Percentiles rank a stretch among this genome's conserved stretches.
These are phyloP conservation scores for Catocala nupta DNA, from an alignment of 2,888 invertebrate species.

Conservation along the genomic window DNA sequence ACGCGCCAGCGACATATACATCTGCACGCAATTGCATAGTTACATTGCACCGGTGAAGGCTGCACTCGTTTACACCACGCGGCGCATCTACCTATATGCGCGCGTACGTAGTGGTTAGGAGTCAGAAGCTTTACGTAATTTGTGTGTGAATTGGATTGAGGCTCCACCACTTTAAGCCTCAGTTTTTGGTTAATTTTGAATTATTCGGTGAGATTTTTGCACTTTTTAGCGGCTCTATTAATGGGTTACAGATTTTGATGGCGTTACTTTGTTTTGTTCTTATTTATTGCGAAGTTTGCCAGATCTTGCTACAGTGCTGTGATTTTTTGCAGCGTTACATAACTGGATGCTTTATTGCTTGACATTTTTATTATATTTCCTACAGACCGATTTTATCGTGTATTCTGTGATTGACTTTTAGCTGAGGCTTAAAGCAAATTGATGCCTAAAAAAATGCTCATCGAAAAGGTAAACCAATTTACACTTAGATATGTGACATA, in stretches of 20 bases:
- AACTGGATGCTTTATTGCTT: no score
- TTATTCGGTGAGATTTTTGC: constrained; percentile 35
- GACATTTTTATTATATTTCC: no score
- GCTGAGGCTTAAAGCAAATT: no score
- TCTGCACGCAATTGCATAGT: constrained; percentile 62
- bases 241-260: constrained; percentile 12
- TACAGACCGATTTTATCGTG: no score
- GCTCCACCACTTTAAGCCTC: constrained; percentile 64
- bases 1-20: constrained; percentile 64
- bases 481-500: no score
- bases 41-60: constrained; percentile 79
- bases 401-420: no score
- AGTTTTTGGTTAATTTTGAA: constrained; percentile 59
- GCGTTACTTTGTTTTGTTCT: constrained; percentile 3
- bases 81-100: constrained; percentile 60
- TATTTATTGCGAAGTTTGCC: neutral
- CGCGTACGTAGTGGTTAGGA: constrained; percentile 61
- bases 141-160: constrained; percentile 77
- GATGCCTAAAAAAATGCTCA: no score
- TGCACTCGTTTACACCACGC: constrained; percentile 74
- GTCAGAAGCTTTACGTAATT: constrained; percentile 81
- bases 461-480: no score
- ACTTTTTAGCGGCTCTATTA: constrained; percentile 14
- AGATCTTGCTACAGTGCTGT: no score
- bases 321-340: no score